A percentile compares a stretch with the other conserved stretches of the same genome.
These are phyloP conservation scores for Procambarus clarkii DNA, from an alignment of 1,140 invertebrate genomes.

Conservation along the genomic window DNA sequence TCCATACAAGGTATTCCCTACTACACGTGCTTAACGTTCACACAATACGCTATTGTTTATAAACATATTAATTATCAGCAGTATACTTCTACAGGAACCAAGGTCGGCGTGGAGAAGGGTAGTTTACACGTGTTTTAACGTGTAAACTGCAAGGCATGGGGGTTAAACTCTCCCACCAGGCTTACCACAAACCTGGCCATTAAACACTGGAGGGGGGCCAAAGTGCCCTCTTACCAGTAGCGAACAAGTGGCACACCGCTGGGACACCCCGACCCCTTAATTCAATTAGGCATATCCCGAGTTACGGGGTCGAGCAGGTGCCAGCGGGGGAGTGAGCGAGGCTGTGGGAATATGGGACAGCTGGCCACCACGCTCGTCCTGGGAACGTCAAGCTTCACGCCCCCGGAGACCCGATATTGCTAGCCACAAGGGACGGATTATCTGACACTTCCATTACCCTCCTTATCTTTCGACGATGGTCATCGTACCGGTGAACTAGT, in stretches of 20 bases:
- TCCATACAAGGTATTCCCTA: too few species aligned
- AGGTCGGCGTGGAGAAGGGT: too few species aligned
- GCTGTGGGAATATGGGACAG: conserved; percentile 37
- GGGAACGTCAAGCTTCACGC: not conserved
- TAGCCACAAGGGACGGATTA: conserved; percentile 13
- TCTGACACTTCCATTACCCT: not conserved
- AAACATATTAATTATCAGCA: too few species aligned
- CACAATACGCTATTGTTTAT: too few species aligned
- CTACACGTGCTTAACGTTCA: too few species aligned
- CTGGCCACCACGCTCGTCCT: not conserved
- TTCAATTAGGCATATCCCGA: conserved; percentile 30
- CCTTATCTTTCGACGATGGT: too few species aligned
- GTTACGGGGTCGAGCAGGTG: not conserved
- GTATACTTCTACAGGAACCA: too few species aligned
- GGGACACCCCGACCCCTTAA: not conserved
- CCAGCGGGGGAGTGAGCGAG: not conserved
- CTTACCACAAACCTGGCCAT: not conserved
- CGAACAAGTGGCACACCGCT: conserved; percentile 26
- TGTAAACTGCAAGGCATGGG: too few species aligned
- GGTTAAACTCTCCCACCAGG: not conserved
- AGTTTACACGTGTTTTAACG: too few species aligned
- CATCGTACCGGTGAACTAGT: too few species aligned
- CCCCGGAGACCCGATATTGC: not conserved
- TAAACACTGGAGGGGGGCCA: not conserved
- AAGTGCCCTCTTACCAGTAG: not conserved